Percentiles rank a stretch among this genome's conserved stretches.
These are phyloP conservation scores for Megaustenia siamemsis DNA, from an alignment of 2,888 invertebrate species.

Conservation along the genomic window DNA sequence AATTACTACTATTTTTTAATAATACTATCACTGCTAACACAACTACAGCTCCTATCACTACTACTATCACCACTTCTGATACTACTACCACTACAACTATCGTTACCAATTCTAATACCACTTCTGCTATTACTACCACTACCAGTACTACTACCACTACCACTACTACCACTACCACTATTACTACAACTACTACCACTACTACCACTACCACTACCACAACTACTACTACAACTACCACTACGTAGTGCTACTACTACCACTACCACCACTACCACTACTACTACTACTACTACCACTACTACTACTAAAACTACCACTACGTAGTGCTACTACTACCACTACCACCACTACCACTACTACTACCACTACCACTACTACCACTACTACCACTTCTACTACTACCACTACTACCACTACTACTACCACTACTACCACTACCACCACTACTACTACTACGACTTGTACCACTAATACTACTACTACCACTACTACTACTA, in stretches of 20 bases:
- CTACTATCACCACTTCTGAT: too few relatives aligned
- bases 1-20: too few relatives aligned
- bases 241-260: background rate
- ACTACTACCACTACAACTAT: too few relatives aligned
- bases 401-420: conserved; percentile 30
- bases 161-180: conserved; percentile 39
- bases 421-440: conserved; percentile 37
- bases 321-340: conserved; percentile 26
- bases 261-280: background rate
- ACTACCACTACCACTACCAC: conserved; percentile 46
- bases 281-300: background rate
- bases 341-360: conserved; percentile 49
- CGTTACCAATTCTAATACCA: too few relatives aligned
- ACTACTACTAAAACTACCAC: background rate
- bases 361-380: conserved; percentile 43
- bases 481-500: conserved; percentile 47
- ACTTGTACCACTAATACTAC: conserved; percentile 49
- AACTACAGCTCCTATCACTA: too few relatives aligned
- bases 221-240: conserved; percentile 21
- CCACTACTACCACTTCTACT: conserved; percentile 32
- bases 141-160: conserved; percentile 34
- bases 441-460: conserved; percentile 31
- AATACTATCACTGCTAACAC: too few relatives aligned
- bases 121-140: conserved; percentile 1
- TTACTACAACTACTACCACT: conserved; percentile 44